Evolutionary conservation across 2,797 vertebrate genomes (phyloP), one percentile per base, ranked within the genome.

Genomic region (Odontamblyopus lacepedii): DNA sequence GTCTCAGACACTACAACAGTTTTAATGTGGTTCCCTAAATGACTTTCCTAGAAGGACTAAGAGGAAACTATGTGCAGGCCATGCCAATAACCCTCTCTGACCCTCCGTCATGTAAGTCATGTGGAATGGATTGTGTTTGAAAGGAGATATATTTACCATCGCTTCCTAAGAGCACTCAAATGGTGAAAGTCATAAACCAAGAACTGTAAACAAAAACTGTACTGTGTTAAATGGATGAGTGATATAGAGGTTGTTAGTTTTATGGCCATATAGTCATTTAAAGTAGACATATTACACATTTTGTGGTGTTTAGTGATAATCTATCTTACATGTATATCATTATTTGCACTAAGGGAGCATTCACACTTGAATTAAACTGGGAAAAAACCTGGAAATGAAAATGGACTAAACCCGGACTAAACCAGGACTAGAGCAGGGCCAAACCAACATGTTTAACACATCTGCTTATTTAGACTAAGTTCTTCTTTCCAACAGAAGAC

Each of bases 61-160:
- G 35, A 53, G 59, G 29, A 63, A 70, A 19, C n/a, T 6, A 6
- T 41, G 61, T 63, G 50, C 50, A 67, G 65, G 64, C n/a, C 69
- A 4, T 69, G 38, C 18, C 67, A 63, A 67, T 48, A 67, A 27
- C 44, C 44, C 13, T 4, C 12, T 26, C 56, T 59, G n/a, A 55
- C n/a, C 0, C 53, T 55, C 53, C 19, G 23, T 55, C 53, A 59
- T 59, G 26, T 15, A 13, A 26, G 56, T 55, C 4, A 74, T 7
- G 50, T 26, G 7, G 48, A 29, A 61, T 50, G 38, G 51, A 66
- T 4, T 51, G 64, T 51, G 27, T 29, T 50, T 66, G 64, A 5
- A 27, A 59, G 3, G 5, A 66, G 12, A 29, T 55, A 55, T 2
- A 5, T 29, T 51, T 30, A 64, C 23, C 4, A 29, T 4, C 15